These are phyloP conservation scores for Cerastis leucographa DNA, from an alignment of 2,888 invertebrate genomes.

Conservation along the genomic window DNA sequence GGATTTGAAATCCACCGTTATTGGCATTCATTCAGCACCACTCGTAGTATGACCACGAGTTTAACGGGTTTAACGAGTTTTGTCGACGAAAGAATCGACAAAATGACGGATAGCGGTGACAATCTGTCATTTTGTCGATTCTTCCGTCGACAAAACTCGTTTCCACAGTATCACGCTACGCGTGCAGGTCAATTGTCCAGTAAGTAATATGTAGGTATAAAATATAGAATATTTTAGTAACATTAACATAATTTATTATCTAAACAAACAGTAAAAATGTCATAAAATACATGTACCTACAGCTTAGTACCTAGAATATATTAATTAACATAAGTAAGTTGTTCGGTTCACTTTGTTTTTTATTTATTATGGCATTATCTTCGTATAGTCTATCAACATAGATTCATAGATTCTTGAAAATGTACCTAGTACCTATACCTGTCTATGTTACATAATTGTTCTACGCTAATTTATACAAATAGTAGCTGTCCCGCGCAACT, in stretches of 20 bases:
- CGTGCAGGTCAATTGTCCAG: neutral
- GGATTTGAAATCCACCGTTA: neutral
- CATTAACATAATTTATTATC: conserved; percentile 23
- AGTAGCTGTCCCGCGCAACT: too few relatives aligned
- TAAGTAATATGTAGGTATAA: neutral
- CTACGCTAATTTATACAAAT: neutral
- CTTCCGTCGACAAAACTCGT: too few relatives aligned
- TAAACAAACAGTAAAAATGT: neutral
- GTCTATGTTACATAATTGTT: neutral
- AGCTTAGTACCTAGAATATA: neutral
- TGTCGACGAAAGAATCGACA: too few relatives aligned
- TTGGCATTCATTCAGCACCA: neutral
- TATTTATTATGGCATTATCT: neutral
- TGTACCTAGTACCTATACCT: too few relatives aligned
- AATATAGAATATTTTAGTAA: neutral
- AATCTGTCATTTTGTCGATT: too few relatives aligned
- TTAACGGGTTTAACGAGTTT: too few relatives aligned
- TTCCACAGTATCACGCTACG: too few relatives aligned
- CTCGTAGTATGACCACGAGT: too few relatives aligned
- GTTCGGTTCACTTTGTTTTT: neutral
- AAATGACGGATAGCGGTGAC: too few relatives aligned
- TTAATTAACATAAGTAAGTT: neutral
- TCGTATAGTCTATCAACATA: neutral
- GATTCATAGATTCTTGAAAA: neutral
- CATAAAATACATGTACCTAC: neutral